Base-by-base conservation (phyloP, 2,113 vertebrate genomes). In the Tauraco erythrolophus region DNA sequence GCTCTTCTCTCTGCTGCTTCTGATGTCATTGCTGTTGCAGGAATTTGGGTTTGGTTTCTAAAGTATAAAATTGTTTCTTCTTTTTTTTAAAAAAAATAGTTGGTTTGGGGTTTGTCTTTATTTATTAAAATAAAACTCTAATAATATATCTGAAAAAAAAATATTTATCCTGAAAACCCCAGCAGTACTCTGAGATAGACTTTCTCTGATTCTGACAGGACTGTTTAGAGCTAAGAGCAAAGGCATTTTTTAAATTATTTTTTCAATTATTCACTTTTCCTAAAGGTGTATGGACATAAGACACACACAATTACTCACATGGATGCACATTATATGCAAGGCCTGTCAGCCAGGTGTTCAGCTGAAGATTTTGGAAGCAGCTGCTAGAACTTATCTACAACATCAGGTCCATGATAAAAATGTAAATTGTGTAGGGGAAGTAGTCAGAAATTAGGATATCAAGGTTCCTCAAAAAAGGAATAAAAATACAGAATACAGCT, bases 401-500 rank as follows among this genome's bases (percentile, higher is more conserved):
- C 17, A 69, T 82, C 56, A 84, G 7, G 19, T 65, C 64, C 17
- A 22, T 58, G n/a, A 84, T 81, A 81, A 93, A 65, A 82, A 92
- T 51, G 24, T 24, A 91, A 86, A 88, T 23, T 65, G 25, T 50
- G 25, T 68, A 89, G 62, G 53, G 19, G 35, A 92, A 88, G 28
- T 41, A 80, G 15, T 62, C 81, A 74, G 75, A 92, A 93, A 92
- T 35, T 71, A 79, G 25, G 54, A 85, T 88, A 92, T 33, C 54
- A 96, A 95, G 56, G 51, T 60, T 92, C 24, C 28, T 72, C 6
- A 85, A 85, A 91, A 88, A 66, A 87, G 25, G n/a, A 83, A 91
- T 48, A 88, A 84, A 96, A 96, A 31, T 83, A 93, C 74, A 88
- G 30, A 96, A 85, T 62, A 60, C 37, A 89, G 51, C 45, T 71